Evolutionary conservation across 2,797 vertebrate species (phyloP).

Genomic region (Poeciliopsis paucimaculata): DNA sequence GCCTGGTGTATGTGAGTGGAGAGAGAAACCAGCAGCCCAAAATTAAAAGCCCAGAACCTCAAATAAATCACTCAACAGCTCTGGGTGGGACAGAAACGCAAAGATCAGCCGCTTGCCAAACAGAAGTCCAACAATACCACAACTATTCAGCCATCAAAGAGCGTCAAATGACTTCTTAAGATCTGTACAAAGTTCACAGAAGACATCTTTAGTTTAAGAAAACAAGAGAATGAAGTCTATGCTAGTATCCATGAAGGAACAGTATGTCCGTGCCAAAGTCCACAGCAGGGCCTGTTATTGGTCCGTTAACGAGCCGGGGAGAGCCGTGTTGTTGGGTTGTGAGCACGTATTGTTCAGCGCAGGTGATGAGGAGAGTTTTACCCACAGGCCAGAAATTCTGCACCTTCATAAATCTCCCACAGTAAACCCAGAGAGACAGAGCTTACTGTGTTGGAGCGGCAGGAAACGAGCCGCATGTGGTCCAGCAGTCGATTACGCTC

Average conservation of each 20-base stretch:
- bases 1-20: not conserved
- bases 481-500: slow-evolving; percentile 25
- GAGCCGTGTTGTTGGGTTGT: slow-evolving; percentile 18
- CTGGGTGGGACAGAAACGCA: not conserved
- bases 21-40: not conserved
- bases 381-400: slow-evolving; percentile 50
- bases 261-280: not conserved
- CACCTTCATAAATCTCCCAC: slow-evolving; percentile 62
- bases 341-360: slow-evolving; percentile 23
- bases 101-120: not conserved
- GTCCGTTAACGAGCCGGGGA: not conserved
- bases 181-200: not conserved
- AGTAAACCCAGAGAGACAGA: slow-evolving; percentile 37
- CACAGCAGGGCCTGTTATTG: not conserved
- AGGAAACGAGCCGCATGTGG: slow-evolving; percentile 40
- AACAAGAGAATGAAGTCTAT: not conserved
- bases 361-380: slow-evolving; percentile 36
- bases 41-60: not conserved
- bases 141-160: not conserved
- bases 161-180: not conserved
- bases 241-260: not conserved
- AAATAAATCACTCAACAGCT: not conserved
- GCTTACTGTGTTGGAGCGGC: slow-evolving; percentile 39
- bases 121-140: not conserved
- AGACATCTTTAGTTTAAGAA: not conserved